Conservation (phyloP, 2,888 invertebrate species). For the Bombylius major region DNA sequence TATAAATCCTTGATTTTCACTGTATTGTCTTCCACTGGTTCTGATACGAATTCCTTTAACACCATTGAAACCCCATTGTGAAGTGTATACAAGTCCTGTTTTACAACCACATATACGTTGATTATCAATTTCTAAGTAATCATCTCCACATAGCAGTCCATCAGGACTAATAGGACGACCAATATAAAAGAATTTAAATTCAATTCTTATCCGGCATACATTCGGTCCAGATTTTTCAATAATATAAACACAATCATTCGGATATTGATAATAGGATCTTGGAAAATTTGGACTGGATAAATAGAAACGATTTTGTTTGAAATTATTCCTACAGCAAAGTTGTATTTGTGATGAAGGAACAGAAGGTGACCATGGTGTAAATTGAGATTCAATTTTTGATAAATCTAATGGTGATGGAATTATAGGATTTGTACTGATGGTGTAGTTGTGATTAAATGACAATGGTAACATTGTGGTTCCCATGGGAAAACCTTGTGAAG, state of each 20-base stretch:
- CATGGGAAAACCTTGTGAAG: too few species aligned
- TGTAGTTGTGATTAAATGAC: conserved; percentile 3
- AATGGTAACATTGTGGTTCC: conserved; percentile 8
- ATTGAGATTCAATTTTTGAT: too few species aligned
- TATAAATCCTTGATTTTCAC: conserved; percentile 39
- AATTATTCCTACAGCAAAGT: conserved; percentile 35
- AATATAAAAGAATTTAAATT: conserved; percentile 43
- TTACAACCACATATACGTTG: conserved; percentile 46
- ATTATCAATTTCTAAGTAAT: conserved; percentile 44
- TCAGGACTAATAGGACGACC: conserved; percentile 22
- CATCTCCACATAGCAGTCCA: conserved; percentile 33
- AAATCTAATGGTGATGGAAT: neutral
- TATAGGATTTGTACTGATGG: conserved; percentile 15
- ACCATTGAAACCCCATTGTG: conserved; percentile 25
- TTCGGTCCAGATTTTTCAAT: conserved; percentile 38
- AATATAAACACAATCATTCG: conserved; percentile 40
- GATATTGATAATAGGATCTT: conserved; percentile 27
- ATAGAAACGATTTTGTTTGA: conserved; percentile 38
- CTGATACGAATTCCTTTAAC: conserved; percentile 38
- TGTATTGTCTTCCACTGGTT: conserved; percentile 34
- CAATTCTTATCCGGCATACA: conserved; percentile 41
- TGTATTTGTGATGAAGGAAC: conserved; percentile 6
- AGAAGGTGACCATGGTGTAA: too few species aligned
- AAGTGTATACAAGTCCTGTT: conserved; percentile 25
- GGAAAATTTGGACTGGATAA: conserved; percentile 47